These are phyloP conservation scores for Menidia menidia DNA, from an alignment of 2,797 vertebrate species.

Conservation along the genomic window DNA sequence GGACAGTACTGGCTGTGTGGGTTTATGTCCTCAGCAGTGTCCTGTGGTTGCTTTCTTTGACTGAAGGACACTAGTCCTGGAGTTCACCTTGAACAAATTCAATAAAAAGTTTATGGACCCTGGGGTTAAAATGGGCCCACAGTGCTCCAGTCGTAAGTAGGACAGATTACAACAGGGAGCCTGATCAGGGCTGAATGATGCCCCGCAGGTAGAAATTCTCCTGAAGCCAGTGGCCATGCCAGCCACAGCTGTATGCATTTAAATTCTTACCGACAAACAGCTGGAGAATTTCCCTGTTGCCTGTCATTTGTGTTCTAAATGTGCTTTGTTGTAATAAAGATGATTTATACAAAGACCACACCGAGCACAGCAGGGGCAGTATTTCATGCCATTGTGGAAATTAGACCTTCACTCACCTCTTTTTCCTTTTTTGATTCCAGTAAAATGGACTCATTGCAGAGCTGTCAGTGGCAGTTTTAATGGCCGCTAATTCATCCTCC, in stretches of 20 bases:
- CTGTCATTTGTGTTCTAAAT: constrained; percentile 59
- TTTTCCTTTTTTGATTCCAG: constrained; percentile 61
- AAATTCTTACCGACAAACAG: constrained; percentile 64
- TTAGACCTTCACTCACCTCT: constrained; percentile 56
- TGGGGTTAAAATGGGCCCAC: constrained; percentile 62
- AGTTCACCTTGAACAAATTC: constrained; percentile 73
- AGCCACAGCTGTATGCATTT: constrained; percentile 49
- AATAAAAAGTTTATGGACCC: constrained; percentile 47
- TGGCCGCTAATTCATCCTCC: constrained; percentile 74
- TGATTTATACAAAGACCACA: constrained; percentile 73
- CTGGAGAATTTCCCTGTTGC: constrained; percentile 56
- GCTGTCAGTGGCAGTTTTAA: constrained; percentile 67
- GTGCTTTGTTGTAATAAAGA: constrained; percentile 72
- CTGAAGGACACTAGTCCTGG: constrained; percentile 30
- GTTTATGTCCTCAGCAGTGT: constrained; percentile 1
- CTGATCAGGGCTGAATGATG: constrained; percentile 62
- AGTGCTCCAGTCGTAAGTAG: constrained; percentile 65
- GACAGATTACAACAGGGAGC: constrained; percentile 71
- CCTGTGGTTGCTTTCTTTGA: constrained; percentile 26
- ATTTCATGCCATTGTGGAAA: constrained; percentile 67
- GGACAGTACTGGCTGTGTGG: constrained; percentile 7
- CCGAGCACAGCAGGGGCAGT: constrained; percentile 45
- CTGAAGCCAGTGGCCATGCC: constrained; percentile 47
- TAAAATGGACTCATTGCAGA: constrained; percentile 51
- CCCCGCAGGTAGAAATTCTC: constrained; percentile 71